phyloP scores from a whole-genome alignment of 1,140 invertebrate species.

The Yoshiicerus persimilis region DNA sequence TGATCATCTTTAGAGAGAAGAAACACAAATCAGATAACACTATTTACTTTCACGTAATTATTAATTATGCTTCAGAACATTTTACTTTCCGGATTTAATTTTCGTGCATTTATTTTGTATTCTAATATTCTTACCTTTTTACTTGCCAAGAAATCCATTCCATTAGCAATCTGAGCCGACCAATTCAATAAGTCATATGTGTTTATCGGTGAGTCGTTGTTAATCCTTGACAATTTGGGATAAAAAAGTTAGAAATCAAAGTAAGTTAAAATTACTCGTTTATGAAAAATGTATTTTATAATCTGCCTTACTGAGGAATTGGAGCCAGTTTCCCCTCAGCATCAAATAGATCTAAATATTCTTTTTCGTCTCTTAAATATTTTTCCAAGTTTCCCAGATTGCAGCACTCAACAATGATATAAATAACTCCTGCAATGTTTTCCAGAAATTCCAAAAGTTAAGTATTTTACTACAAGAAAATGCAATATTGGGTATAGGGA shows the following conservation, averaged over 20 bases:
- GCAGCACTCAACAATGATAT: slow-evolving; percentile 59
- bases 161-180: slow-evolving; percentile 27
- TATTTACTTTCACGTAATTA: too few relatives aligned
- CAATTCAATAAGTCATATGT: background rate
- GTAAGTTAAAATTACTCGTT: too few relatives aligned
- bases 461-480: too few relatives aligned
- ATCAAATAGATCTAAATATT: background rate
- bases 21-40: too few relatives aligned
- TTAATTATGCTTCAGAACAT: too few relatives aligned
- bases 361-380: slow-evolving; percentile 50
- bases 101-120: background rate
- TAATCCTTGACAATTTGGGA: background rate
- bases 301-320: background rate
- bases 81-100: background rate
- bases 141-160: slow-evolving; percentile 35
- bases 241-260: too few relatives aligned
- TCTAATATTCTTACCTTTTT: background rate
- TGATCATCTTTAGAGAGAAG: too few relatives aligned
- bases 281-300: too few relatives aligned
- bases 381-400: slow-evolving; percentile 56
- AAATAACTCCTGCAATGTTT: slow-evolving; percentile 30
- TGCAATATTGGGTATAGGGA: too few relatives aligned
- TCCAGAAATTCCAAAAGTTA: too few relatives aligned
- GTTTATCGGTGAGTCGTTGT: background rate
- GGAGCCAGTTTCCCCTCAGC: background rate